These are phyloP conservation scores for Hoplodrina ambigua DNA, from an alignment of 2,888 invertebrate species.

Conservation along the genomic window DNA sequence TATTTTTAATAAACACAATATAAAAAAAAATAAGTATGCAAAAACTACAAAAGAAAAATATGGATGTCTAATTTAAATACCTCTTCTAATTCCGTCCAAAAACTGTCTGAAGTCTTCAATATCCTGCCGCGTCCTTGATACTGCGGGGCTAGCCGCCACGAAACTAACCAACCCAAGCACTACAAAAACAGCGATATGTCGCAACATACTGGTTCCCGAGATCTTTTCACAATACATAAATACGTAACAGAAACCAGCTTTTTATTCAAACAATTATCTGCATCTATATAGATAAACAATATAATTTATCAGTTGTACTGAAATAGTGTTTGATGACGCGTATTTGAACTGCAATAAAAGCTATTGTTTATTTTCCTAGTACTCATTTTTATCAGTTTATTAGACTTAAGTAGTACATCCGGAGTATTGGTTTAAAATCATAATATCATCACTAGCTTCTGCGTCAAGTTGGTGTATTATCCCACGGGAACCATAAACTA, in stretches of 20 bases:
- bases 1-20: no score
- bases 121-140: slow-evolving; percentile 76
- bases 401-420: neutral
- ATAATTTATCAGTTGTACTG: slow-evolving; percentile 63
- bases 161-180: slow-evolving; percentile 70
- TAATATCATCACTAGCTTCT: no score
- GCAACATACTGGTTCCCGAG: slow-evolving; percentile 70
- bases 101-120: slow-evolving; percentile 80
- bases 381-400: slow-evolving; percentile 20
- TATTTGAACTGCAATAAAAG: slow-evolving; percentile 43
- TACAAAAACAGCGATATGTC: slow-evolving; percentile 42
- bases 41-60: neutral
- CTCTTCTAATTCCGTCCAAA: slow-evolving; percentile 77
- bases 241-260: slow-evolving; percentile 27
- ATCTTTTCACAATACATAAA: slow-evolving; percentile 22
- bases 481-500: no score
- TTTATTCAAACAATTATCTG: slow-evolving; percentile 64
- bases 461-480: no score
- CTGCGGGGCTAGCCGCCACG: slow-evolving; percentile 72
- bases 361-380: slow-evolving; percentile 33
- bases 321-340: slow-evolving; percentile 51
- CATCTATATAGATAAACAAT: slow-evolving; percentile 57
- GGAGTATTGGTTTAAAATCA: slow-evolving; percentile 8
- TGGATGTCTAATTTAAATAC: slow-evolving; percentile 65
- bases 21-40: no score